Conservation (phyloP, 2,797 vertebrate species). For the Clarias platycephalus region DNA sequence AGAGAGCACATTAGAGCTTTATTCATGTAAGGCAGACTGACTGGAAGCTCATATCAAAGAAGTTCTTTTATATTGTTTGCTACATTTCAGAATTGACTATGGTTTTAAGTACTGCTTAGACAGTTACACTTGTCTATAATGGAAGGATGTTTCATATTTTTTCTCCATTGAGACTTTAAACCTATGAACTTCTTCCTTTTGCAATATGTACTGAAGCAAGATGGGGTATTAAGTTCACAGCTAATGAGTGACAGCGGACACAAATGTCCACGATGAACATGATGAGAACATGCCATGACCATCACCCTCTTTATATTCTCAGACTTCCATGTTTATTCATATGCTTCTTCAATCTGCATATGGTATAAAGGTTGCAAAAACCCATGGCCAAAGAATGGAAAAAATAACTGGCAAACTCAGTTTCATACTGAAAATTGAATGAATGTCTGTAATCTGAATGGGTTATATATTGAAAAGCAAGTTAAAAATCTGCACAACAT, state of each 20-base stretch:
- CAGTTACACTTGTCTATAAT: neutral
- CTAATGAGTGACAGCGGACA: neutral
- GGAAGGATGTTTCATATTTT: neutral
- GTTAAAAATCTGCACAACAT: neutral
- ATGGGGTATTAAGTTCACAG: neutral
- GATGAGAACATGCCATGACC: neutral
- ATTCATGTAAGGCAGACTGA: slow-evolving; percentile 14
- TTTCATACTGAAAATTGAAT: neutral
- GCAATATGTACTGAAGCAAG: neutral
- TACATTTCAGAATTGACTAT: neutral
- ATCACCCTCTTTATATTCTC: neutral
- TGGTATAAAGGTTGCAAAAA: neutral
- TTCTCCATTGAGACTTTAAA: neutral
- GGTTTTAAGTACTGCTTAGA: neutral
- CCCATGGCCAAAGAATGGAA: too few relatives aligned
- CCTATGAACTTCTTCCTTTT: neutral
- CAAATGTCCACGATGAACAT: neutral
- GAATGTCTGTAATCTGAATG: neutral
- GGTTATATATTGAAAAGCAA: neutral
- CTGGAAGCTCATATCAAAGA: slow-evolving; percentile 1
- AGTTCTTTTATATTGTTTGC: neutral
- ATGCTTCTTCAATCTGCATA: neutral
- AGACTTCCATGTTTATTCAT: neutral
- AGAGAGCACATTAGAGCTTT: slow-evolving; percentile 16
- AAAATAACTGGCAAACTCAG: neutral